A percentile compares a stretch with the other conserved stretches of the same genome.
Conservation (phyloP, 2,797 vertebrate genomes). For the Liparis tanakae region DNA sequence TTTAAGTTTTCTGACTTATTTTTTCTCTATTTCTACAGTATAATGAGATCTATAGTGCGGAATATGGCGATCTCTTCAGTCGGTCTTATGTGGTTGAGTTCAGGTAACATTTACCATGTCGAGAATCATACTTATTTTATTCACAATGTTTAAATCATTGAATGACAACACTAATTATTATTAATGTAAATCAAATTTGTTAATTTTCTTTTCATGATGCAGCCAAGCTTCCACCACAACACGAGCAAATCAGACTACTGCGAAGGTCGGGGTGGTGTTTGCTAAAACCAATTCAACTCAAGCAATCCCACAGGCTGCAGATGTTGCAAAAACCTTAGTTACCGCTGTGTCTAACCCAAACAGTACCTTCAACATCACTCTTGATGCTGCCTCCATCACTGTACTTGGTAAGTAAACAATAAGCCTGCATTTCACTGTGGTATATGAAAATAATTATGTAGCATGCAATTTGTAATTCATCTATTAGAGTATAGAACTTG, state of each 20-base stretch:
- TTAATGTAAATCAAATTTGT: not conserved
- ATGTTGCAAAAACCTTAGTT: not conserved
- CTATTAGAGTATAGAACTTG: not conserved
- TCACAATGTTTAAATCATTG: not conserved
- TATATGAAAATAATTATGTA: not conserved
- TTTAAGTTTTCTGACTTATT: no score
- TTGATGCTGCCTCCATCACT: not conserved
- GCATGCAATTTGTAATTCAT: not conserved
- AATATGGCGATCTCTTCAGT: not conserved
- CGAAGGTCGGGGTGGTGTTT: slow-evolving; percentile 33
- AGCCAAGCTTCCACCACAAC: accelerated
- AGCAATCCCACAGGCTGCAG: slow-evolving; percentile 1
- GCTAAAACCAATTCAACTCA: not conserved
- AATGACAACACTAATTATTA: not conserved
- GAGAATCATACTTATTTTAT: not conserved
- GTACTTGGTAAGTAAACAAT: slow-evolving; percentile 25
- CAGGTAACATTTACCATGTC: slow-evolving; percentile 17
- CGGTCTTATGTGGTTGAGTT: not conserved
- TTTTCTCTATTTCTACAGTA: slow-evolving; percentile 16
- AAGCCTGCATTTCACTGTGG: not conserved
- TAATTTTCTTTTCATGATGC: not conserved
- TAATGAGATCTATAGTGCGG: accelerated
- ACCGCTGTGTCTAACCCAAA: slow-evolving; percentile 9
- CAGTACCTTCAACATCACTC: slow-evolving; percentile 19
- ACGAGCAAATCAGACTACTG: not conserved